phyloP scores from a whole-genome alignment of 2,888 invertebrate species.

The Athalia circularis region DNA sequence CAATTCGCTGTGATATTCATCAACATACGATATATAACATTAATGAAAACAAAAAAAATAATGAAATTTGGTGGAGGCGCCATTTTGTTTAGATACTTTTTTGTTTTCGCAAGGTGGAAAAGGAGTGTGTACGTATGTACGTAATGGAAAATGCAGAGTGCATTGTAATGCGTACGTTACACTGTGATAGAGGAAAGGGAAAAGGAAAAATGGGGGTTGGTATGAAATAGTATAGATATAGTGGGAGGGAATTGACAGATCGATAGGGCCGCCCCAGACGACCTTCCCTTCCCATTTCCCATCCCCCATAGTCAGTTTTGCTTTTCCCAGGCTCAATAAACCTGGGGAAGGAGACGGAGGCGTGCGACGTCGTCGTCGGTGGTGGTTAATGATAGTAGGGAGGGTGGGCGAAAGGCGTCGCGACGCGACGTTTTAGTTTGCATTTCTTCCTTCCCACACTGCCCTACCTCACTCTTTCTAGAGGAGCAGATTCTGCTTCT shows the following conservation, averaged over 20 bases:
- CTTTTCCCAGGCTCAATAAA: slow-evolving; percentile 50
- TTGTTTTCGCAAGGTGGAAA: no score
- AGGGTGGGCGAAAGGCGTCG: slow-evolving; percentile 38
- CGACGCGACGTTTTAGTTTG: slow-evolving; percentile 41
- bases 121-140: no score
- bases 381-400: neutral
- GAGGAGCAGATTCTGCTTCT: slow-evolving; percentile 28
- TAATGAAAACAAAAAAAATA: no score
- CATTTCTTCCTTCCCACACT: slow-evolving; percentile 55
- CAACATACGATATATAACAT: no score
- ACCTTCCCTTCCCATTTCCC: slow-evolving; percentile 62
- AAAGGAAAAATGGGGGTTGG: slow-evolving; percentile 68
- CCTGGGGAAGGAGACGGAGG: slow-evolving; percentile 28
- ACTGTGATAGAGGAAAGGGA: neutral
- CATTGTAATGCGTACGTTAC: neutral
- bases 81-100: no score
- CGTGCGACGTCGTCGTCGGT: neutral
- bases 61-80: no score
- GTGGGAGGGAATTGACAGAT: slow-evolving; percentile 71
- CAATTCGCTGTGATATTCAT: neutral
- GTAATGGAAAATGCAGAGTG: no score
- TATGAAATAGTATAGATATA: neutral
- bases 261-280: slow-evolving; percentile 71
- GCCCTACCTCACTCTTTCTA: slow-evolving; percentile 65
- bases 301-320: slow-evolving; percentile 50